Conservation (phyloP, 2,888 invertebrate species). For the Formica aserva region DNA sequence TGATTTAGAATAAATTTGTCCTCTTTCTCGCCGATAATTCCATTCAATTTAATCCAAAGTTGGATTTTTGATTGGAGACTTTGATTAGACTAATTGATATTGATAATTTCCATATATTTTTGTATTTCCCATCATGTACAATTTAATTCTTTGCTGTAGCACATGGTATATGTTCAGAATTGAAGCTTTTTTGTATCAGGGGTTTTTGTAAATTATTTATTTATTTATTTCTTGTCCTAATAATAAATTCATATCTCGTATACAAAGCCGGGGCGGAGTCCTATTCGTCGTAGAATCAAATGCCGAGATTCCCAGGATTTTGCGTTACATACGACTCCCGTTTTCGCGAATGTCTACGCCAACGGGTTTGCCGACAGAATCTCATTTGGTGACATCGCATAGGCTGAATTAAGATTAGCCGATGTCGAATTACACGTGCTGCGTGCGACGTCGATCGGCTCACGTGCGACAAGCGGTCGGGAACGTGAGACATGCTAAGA, state of each 20-base stretch:
- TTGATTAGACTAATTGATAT: too few relatives aligned
- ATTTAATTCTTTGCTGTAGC: neutral
- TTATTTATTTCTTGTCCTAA: neutral
- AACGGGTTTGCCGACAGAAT: constrained; percentile 51
- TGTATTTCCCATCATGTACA: neutral
- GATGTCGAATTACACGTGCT: constrained; percentile 68
- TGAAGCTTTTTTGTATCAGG: neutral
- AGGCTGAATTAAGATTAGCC: constrained; percentile 72
- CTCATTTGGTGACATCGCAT: constrained; percentile 53
- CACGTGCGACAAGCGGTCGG: constrained; percentile 66
- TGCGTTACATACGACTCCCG: constrained; percentile 58
- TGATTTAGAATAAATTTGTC: neutral
- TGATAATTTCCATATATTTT: neutral
- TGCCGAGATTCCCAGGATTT: constrained; percentile 61
- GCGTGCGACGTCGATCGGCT: constrained; percentile 60
- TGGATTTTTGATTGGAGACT: neutral
- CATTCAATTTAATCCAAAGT: neutral
- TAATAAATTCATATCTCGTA: constrained; percentile 50
- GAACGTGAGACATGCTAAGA: constrained; percentile 60
- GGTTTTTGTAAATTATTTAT: neutral
- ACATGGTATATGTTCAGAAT: neutral
- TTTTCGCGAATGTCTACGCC: constrained; percentile 64
- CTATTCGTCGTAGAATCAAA: constrained; percentile 32
- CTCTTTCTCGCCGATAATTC: neutral
- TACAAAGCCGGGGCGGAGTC: neutral